These are phyloP conservation scores for Pocillopora grandis DNA, from an alignment of 92 coral and sea anemone species.

Conservation along the genomic window DNA sequence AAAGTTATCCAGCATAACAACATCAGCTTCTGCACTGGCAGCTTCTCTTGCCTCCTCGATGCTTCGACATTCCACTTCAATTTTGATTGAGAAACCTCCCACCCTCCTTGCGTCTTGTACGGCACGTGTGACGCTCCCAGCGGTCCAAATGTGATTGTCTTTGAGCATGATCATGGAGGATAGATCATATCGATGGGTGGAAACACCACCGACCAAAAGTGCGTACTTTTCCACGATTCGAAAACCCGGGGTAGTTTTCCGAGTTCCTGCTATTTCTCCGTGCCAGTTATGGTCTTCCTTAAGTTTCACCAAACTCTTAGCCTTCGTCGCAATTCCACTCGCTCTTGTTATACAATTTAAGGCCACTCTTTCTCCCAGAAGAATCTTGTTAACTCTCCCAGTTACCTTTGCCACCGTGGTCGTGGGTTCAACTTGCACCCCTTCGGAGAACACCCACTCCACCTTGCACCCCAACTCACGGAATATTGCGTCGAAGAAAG, in stretches of 20 bases:
- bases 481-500: constrained; percentile 93
- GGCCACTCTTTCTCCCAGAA: constrained; percentile 91
- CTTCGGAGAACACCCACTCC: constrained; percentile 84
- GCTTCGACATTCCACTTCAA: constrained; percentile 98
- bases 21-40: constrained; percentile 84
- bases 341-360: constrained; percentile 92
- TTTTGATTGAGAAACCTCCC: constrained; percentile 93
- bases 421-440: constrained; percentile 67
- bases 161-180: constrained; percentile 98
- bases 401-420: constrained; percentile 83
- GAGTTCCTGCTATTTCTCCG: constrained; percentile 96
- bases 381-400: constrained; percentile 87
- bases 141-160: constrained; percentile 98
- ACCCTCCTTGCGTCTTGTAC: constrained; percentile 81
- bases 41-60: constrained; percentile 89
- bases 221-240: constrained; percentile 96
- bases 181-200: constrained; percentile 93
- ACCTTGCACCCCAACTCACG: constrained; percentile 91
- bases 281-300: constrained; percentile 73
- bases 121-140: constrained; percentile 75
- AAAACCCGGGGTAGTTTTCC: constrained; percentile 98
- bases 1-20: constrained; percentile 94
- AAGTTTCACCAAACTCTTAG: constrained; percentile 65
- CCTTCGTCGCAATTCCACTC: constrained; percentile 92
- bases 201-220: constrained; percentile 87